These are phyloP conservation scores for Helicolenus hilgendorfi DNA, from an alignment of 2,797 vertebrate species.

Conservation along the genomic window DNA sequence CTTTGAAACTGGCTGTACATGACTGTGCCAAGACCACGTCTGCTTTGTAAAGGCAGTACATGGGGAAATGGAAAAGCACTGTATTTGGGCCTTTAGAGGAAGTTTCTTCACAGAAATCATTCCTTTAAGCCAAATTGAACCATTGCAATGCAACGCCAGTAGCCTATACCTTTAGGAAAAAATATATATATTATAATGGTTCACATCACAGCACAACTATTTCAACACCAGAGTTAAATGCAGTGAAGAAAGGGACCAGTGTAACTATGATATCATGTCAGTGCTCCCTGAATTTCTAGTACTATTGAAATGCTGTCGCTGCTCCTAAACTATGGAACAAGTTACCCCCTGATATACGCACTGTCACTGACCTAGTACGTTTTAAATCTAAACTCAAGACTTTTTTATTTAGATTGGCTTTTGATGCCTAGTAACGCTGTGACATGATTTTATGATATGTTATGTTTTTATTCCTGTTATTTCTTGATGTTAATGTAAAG, in stretches of 20 bases:
- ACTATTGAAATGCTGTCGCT: not conserved
- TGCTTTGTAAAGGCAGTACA: not conserved
- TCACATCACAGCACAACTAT: conserved; percentile 1
- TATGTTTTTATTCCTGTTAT: too few species aligned
- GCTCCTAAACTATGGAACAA: too few species aligned
- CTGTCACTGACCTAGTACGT: too few species aligned
- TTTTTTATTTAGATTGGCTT: too few species aligned
- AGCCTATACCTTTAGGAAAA: too few species aligned
- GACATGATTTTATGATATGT: too few species aligned
- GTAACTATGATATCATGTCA: not conserved
- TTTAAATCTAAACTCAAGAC: too few species aligned
- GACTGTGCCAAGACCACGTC: not conserved
- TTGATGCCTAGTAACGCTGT: too few species aligned
- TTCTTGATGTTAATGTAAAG: too few species aligned
- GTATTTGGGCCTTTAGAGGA: not conserved
- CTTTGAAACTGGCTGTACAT: not conserved
- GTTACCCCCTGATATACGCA: too few species aligned
- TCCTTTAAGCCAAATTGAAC: not conserved
- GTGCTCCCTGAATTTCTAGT: not conserved
- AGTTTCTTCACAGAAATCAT: not conserved
- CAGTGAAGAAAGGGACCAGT: not conserved
- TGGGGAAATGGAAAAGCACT: not conserved
- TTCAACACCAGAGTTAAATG: not conserved
- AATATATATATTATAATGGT: not conserved
- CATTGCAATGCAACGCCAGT: not conserved